phyloP scores from a whole-genome alignment of 1,140 invertebrate species.

The Drosophila saltans region DNA sequence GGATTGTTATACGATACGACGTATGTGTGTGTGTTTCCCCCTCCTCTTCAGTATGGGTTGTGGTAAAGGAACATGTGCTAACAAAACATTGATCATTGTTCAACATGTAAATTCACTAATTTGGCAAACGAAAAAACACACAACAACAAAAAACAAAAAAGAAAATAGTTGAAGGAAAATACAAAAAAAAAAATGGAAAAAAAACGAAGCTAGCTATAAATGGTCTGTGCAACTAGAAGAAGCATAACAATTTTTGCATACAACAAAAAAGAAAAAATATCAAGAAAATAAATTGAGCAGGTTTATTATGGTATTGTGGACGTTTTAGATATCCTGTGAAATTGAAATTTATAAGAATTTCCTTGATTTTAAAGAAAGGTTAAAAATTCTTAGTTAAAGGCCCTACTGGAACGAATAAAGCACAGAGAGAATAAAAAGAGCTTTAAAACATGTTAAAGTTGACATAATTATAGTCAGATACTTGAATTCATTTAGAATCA shows the following conservation, averaged over 20 bases:
- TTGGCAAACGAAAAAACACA: constrained; percentile 67
- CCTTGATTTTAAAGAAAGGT: too few relatives aligned
- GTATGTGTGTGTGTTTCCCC: not conserved
- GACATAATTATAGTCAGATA: too few relatives aligned
- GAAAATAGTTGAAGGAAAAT: not conserved
- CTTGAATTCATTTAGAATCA: too few relatives aligned
- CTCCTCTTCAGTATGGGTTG: not conserved
- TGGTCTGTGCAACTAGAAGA: constrained; percentile 67
- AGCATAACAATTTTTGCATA: constrained; percentile 80
- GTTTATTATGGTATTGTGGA: not conserved
- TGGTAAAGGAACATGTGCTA: constrained; percentile 76
- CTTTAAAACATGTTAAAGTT: too few relatives aligned
- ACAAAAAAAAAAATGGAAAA: not conserved
- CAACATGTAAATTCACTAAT: constrained; percentile 82
- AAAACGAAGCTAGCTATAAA: constrained; percentile 61
- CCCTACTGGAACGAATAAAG: too few relatives aligned
- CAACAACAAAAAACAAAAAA: constrained; percentile 35
- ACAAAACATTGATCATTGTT: constrained; percentile 82
- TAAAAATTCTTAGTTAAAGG: too few relatives aligned
- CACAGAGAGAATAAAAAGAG: too few relatives aligned
- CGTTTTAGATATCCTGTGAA: not conserved
- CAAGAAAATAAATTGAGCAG: constrained; percentile 3
- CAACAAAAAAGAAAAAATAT: constrained; percentile 44
- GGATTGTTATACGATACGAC: constrained; percentile 14
- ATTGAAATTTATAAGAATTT: too few relatives aligned